These are phyloP conservation scores for Dascillus cervinus DNA, from an alignment of 2,888 invertebrate species.

Conservation along the genomic window DNA sequence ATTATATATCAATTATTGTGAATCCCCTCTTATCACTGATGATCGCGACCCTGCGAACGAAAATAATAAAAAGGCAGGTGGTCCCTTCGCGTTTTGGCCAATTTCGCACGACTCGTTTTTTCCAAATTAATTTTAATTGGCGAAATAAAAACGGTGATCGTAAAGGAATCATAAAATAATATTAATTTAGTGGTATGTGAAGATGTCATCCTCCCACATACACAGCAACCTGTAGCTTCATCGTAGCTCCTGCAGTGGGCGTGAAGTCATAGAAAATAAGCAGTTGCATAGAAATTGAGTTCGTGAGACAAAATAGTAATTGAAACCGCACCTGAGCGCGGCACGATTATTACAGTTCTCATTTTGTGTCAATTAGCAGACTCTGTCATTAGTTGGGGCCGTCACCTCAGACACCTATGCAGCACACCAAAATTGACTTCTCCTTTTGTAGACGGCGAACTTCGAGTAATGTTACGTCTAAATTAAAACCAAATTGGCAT, in stretches of 20 bases:
- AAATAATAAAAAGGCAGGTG: conserved; percentile 16
- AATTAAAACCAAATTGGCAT: too few species aligned
- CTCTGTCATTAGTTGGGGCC: conserved; percentile 40
- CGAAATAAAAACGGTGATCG: too few species aligned
- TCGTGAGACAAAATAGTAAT: conserved; percentile 40
- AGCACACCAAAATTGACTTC: too few species aligned
- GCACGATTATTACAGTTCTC: conserved; percentile 40
- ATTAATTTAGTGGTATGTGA: too few species aligned
- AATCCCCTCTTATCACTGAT: conserved; percentile 16
- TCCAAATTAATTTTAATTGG: too few species aligned
- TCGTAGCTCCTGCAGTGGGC: conserved; percentile 15
- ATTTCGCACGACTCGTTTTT: too few species aligned
- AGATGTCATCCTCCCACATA: conserved; percentile 17
- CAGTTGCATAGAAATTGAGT: conserved; percentile 38
- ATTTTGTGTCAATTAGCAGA: conserved; percentile 41
- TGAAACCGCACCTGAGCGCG: conserved; percentile 37
- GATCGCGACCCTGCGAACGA: conserved; percentile 14
- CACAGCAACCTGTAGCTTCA: conserved; percentile 17
- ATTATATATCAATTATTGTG: conserved; percentile 36
- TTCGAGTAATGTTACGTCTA: too few species aligned
- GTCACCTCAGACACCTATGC: conserved; percentile 32
- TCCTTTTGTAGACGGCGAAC: too few species aligned
- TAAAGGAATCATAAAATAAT: too few species aligned
- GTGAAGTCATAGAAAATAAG: conserved; percentile 29
- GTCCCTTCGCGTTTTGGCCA: conserved; percentile 8